Percentiles rank a stretch among this genome's conserved stretches.
Evolutionary conservation across 2,797 vertebrate species (phyloP).

Genomic region (Semotilus atromaculatus): DNA sequence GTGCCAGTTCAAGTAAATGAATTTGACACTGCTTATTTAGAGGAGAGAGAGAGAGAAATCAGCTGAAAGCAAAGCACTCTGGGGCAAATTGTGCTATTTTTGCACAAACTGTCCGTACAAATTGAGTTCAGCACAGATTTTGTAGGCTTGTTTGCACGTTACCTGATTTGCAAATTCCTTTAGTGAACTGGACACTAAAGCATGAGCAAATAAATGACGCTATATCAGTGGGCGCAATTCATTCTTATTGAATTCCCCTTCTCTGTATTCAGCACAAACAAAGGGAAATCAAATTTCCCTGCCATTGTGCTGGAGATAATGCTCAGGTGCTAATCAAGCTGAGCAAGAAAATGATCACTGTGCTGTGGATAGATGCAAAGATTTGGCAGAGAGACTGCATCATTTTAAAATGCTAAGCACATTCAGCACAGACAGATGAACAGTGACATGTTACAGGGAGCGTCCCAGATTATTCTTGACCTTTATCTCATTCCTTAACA

Average conservation of each 20-base stretch:
- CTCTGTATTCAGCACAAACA: slow-evolving; percentile 32
- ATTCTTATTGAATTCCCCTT: slow-evolving; percentile 5
- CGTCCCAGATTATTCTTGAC: slow-evolving; percentile 15
- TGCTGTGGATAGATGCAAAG: slow-evolving; percentile 13
- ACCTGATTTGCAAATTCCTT: neutral
- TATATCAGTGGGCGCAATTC: neutral
- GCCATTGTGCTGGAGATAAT: neutral
- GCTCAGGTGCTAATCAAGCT: slow-evolving; percentile 25
- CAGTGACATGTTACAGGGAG: slow-evolving; percentile 34
- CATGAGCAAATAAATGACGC: neutral
- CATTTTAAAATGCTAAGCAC: slow-evolving; percentile 39
- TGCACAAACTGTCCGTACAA: slow-evolving; percentile 25
- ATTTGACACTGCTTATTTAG: slow-evolving; percentile 40
- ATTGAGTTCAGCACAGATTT: slow-evolving; percentile 27
- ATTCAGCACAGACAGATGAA: slow-evolving; percentile 40
- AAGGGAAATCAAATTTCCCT: slow-evolving; percentile 26
- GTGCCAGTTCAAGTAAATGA: slow-evolving; percentile 29
- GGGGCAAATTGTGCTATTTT: slow-evolving; percentile 21
- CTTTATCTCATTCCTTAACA: slow-evolving; percentile 37
- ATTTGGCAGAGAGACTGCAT: slow-evolving; percentile 1
- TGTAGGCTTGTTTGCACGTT: neutral
- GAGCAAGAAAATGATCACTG: slow-evolving; percentile 19
- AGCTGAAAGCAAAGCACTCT: slow-evolving; percentile 36
- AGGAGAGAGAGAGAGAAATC: slow-evolving; percentile 26
- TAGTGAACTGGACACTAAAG: slow-evolving; percentile 8